Base-by-base conservation (phyloP, 2,113 vertebrate genomes). In the sheep (Ovis aries) region DNA sequence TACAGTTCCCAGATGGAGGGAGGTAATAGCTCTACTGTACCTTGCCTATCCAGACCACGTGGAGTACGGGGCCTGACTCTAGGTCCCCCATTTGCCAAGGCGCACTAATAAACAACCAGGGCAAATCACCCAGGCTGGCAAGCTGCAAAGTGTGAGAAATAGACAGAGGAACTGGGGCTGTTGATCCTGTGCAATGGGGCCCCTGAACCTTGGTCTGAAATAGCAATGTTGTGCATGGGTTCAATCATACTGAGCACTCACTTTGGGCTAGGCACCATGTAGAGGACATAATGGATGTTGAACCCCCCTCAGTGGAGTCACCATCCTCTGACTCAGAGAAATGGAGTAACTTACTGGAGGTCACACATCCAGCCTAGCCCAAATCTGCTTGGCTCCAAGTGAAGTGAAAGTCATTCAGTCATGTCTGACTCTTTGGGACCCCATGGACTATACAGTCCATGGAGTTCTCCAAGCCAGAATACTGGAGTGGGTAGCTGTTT, bases 21-120 rank as follows among this genome's bases (percentile, higher is more conserved):
- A 96, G 57, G 74, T 94, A 97, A 96, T 64, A 97, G 94, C n/a
- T 88, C 91, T 92, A 93, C 78, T 94, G n/a, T 95, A 90, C 64
- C 91, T 57, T 16, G 48, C 80, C 45, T 74, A 8, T 96, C 62
- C 89, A 91, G 67, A 88, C 77, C 95, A 96, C 74, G 83, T 96
- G 95, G 78, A 97, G 87, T 80, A 97, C 23, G 48, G 52, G 16
- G 92, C 48, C 64, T 2, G 13, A 67, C 15, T 45, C 33, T 48
- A 91, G 50, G 89, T 23, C 52, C 52, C 90, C 88, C 36, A 33
- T 95, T 96, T 92, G 90, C 87, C 89, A 92, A 97, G 90, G 94
- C 40, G 43, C 90, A 96, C 55, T 96, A 94, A 93, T 87, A 90
- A 96, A 96, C 84, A 96, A 81, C 57, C 83, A 88, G 52, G 48